Evolutionary conservation across 2,113 vertebrate species (phyloP).

Genomic region (Elaphurus davidianus): DNA sequence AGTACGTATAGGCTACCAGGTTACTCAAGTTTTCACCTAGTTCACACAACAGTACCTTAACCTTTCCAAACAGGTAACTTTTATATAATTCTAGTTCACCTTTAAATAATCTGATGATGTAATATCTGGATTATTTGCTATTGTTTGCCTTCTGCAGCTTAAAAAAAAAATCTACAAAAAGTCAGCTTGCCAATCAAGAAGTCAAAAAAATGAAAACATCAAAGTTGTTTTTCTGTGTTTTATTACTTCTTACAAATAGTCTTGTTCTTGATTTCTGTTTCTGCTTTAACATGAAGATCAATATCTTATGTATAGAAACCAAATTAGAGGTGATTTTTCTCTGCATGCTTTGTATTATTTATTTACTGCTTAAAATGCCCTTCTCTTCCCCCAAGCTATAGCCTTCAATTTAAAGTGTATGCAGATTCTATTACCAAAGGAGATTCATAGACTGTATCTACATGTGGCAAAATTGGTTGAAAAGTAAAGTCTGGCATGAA

Average conservation of each 20-base stretch:
- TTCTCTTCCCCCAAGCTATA: neutral
- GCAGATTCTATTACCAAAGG: neutral
- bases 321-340: constrained; percentile 52
- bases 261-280: constrained; percentile 21
- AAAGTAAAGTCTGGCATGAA: neutral
- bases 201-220: constrained; percentile 22
- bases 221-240: constrained; percentile 30
- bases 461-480: neutral
- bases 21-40: neutral
- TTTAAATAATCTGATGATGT: constrained; percentile 20
- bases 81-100: neutral
- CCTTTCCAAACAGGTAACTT: neutral
- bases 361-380: constrained; percentile 15
- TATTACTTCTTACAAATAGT: constrained; percentile 36
- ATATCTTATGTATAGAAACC: constrained; percentile 28
- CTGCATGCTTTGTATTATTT: constrained; percentile 19
- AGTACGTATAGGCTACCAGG: neutral
- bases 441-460: neutral
- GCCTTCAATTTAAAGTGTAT: constrained; percentile 5
- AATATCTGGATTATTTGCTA: neutral
- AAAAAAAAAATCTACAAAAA: neutral
- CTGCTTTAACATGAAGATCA: constrained; percentile 53
- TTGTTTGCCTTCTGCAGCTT: neutral
- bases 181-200: constrained; percentile 9
- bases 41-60: neutral